Evolutionary conservation across 1,140 invertebrate genomes (phyloP).

Genomic region (Orchesella cincta): DNA sequence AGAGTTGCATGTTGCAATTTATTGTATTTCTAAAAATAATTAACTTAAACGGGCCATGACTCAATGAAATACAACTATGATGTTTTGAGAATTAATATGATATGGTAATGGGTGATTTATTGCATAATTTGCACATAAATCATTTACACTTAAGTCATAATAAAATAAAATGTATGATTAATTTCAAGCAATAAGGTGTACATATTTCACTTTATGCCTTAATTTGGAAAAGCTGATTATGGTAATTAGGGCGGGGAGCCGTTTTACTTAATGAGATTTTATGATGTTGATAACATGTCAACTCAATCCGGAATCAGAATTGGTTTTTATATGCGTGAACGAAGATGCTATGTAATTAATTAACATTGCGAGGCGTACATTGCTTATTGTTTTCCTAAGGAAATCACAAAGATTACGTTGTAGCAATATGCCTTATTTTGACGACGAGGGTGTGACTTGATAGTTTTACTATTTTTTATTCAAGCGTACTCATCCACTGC

Average conservation of each 20-base stretch:
- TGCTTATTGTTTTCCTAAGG: background rate
- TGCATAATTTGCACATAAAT: background rate
- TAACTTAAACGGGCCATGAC: background rate
- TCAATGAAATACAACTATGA: background rate
- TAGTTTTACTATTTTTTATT: background rate
- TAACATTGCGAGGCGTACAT: no score
- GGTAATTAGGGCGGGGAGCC: background rate
- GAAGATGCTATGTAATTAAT: no score
- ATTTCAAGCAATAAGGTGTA: background rate
- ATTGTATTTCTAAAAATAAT: no score
- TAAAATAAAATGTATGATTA: background rate
- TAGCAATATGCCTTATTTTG: background rate
- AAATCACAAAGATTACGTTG: background rate
- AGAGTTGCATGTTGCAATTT: no score
- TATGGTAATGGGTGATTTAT: background rate
- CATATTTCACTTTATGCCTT: no score
- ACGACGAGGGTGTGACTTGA: background rate
- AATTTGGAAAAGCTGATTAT: background rate
- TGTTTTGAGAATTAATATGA: background rate
- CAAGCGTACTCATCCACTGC: no score
- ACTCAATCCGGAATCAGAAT: background rate
- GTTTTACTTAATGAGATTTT: background rate
- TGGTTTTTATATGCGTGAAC: no score
- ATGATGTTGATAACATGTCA: background rate
- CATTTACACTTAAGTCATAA: background rate